Base-by-base conservation (phyloP, 2,113 vertebrate species). In the Lonchura striata region DNA sequence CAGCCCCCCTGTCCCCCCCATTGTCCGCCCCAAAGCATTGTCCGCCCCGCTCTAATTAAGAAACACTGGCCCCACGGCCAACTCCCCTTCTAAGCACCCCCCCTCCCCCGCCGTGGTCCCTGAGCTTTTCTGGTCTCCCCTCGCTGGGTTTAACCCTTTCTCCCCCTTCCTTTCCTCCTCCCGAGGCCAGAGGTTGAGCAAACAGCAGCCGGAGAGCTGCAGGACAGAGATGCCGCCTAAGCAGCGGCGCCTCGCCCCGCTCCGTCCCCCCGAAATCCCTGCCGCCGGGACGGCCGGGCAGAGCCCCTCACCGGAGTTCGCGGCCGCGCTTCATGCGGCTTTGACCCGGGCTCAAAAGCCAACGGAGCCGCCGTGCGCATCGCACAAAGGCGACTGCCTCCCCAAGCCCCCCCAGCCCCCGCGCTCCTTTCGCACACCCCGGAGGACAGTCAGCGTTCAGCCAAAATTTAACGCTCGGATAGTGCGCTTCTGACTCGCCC, bases 21-120 rank as follows among this genome's bases (percentile, higher is more conserved):
- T 96, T 98, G 97, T 98, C 98, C 66, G 87, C 74, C 92, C 97
- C 97, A 98, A 97, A 96, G 98, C 97, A 98, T 98, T 97, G 98
- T 56, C 97, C 95, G 52, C 88, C 88, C 61, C 10, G 22, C 94
- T 97, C 97, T 98, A 98, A 98, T 98, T 98, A 98, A 98, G 98
- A 98, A 98, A 98, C 98, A 90, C 98, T 97, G 97, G 95, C 96
- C 68, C 92, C 96, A 90, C 82, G 82, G 84, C 96, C 64, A 90
- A 57, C 54, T 78, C 54, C 33, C 87, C 84, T 66, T 39, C 33
- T 49, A 90, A 89, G 8, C 22, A 4, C 25, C 19, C 39, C 54
- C 89, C 25, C 27, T 31, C 54, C 89, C 78, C 91, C 81, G 72
- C 91, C 93, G 63, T 17, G 89, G 92, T 95, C 91, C 96, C 92